Evolutionary conservation across 2,888 invertebrate genomes (phyloP), one percentile per base, ranked within the genome.

Genomic region (Noctua fimbriata): DNA sequence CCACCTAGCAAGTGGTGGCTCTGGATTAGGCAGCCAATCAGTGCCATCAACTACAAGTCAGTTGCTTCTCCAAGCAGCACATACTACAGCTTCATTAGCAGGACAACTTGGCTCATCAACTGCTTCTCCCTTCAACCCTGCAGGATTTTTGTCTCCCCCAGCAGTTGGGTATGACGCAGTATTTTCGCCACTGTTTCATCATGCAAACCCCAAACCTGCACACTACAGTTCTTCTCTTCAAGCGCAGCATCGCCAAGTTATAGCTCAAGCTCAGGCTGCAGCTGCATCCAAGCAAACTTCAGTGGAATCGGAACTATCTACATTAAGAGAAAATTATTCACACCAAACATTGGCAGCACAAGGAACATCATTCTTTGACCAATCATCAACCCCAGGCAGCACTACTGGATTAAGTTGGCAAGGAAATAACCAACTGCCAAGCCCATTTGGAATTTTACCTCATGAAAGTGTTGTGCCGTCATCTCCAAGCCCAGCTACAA

Each of bases 161-260:
- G 97, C 98, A 63, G 98, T 98, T 82, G 98, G 98, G 89, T 98
- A 98, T 94, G 98, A 98, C 94, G 97, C 98, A 89, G 98, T 98
- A 79, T 98, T 98, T 93, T 98, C 98, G 88, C 98, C 98, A 84
- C 95, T 98, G 85, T 98, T 98, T 95, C 98, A 98, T 94, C 98
- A 98, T 96, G 97, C 98, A 76, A 98, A 97, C 88, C 97, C 98
- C 21, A 98, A 98, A 94, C 98, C 98, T 89, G 98, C 98, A 85
- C 98, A 98, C 92, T 98, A 98, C 93, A 97, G 98, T 94, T 97
- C 97, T 92, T 96, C 97, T 91, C 97, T 97, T 94, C 97, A 96
- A 91, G 97, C 97, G 69, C 98, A 98, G 92, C 98, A 98, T 93
- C 97, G 98, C 83, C 98, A 98, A 96, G 97, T 97, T 83, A 96